Evolutionary conservation across 64 coral and sea anemone species (phyloP), one percentile per base, ranked within the genome.

Genomic region (Montipora sp.): DNA sequence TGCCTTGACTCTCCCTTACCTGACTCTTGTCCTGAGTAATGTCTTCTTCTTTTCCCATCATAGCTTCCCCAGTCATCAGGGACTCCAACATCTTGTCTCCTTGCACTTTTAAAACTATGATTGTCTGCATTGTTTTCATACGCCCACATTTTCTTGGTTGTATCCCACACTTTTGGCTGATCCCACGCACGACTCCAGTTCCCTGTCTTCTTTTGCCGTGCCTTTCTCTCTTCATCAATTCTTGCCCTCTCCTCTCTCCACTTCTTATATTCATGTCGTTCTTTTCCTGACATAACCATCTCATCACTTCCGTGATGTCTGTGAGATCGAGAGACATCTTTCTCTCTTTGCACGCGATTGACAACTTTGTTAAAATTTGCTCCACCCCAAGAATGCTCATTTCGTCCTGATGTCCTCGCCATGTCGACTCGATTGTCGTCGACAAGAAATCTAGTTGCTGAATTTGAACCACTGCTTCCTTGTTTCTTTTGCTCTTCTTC

Each of bases 141-240:
- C 7, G 48, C 82, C 82, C 82, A 85, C 82, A 66, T 87, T 59
- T 74, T 80, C 58, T 59, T 48, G 4, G 59, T 73, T 80, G 55
- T 0, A 22, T 77, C 71, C 87, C 87, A 89, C 13, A 84, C 53
- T 75, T 97, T 97, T 5, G 10, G 47, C 15, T 90, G 90, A 81
- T 98, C 95, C 95, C 95, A 98, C 19, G 94, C 92, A 63, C 95
- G 79, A 75, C 84, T 78, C 95, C 95, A 97, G 46, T 51, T 87
- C 14, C 91, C 95, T 20, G 91, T 49, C 74, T 74, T 94, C 59
- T 98, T 98, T 47, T 93, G 92, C 43, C 92, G 61, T 78, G 74
- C 75, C 57, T 92, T 91, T 10, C 95, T 90, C 23, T 91, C 89
- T 87, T 88, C 59, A 12, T 98, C 95, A 46, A 98, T 89, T 61